Base-by-base conservation (phyloP, 2,797 vertebrate genomes). In the Fundulus diaphanus region DNA sequence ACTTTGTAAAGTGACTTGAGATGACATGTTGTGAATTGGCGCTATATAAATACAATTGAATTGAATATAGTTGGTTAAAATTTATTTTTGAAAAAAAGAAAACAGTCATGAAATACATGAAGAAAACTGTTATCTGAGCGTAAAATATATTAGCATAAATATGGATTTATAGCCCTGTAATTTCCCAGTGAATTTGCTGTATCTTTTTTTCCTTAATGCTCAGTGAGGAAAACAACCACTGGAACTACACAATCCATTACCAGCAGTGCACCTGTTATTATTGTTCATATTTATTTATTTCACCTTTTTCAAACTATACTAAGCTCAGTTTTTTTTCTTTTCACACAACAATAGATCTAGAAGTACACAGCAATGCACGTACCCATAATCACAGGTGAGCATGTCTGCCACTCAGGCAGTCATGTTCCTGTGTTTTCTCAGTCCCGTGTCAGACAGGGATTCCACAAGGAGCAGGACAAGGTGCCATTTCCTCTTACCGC, bases 351-450 rank as follows among this genome's bases (percentile, higher is more conserved):
- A 29, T 42, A 42, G 27, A 27, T 15, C 31, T 51, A 9, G 22
- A 52, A 20, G 33, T 37, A 54, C 37, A 44, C 27, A 76, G n/a
- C 31, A 24, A 31, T 13, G 33, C 42, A 65, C 57, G 42, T 35
- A 33, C 6, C 65, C 48, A 59, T 72, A 74, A 59, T 37, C 61
- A 44, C 69, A 89, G 85, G 87, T 88, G 81, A 79, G 70, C 24
- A 8, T 76, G 77, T 86, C 16, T 5, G 74, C 72, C 29, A 48
- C 40, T 35, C 51, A 68, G 73, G 59, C 48, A 75, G 46, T 3
- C 63, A 44, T 80, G 84, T 77, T 72, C 70, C 51, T 44, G 40
- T 93, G 52, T 93, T 90, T 89, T 88, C 80, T 84, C 82, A 88
- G 82, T 80, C 54, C n/a, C 20, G 61, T 85, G 91, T 90, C 61